These are phyloP conservation scores for Apodemus sylvaticus DNA, from an alignment of 2,113 vertebrate genomes.

Conservation along the genomic window DNA sequence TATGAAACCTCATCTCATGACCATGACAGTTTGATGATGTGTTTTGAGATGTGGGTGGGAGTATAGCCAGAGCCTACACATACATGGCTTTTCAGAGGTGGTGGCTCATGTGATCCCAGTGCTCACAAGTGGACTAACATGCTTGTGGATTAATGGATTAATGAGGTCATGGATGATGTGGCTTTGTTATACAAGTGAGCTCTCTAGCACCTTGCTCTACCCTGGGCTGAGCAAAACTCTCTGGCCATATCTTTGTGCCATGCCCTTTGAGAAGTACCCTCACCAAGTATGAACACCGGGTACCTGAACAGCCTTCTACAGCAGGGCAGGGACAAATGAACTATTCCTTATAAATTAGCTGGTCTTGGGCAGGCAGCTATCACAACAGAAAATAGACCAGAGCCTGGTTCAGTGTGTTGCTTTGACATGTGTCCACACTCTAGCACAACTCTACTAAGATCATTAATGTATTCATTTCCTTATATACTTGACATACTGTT, in stretches of 20 bases:
- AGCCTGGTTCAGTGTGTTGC: background rate
- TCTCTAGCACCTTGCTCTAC: background rate
- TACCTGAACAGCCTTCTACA: background rate
- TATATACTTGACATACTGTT: background rate
- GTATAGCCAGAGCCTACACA: background rate
- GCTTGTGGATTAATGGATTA: background rate
- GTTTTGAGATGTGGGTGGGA: background rate
- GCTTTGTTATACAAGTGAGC: background rate
- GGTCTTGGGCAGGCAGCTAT: background rate
- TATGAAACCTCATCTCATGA: background rate
- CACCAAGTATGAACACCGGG: no score
- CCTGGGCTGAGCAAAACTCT: no score
- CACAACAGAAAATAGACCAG: background rate
- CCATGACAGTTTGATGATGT: background rate
- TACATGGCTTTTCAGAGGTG: background rate
- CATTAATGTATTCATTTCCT: background rate
- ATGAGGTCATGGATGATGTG: background rate
- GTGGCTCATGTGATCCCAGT: background rate
- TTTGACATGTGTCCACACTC: background rate
- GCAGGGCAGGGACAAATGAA: background rate
- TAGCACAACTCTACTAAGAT: background rate
- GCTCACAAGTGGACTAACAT: background rate
- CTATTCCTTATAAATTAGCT: background rate
- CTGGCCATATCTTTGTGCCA: background rate
- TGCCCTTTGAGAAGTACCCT: background rate